Conservation (phyloP, 2,113 vertebrate species). For the Psittacus erithacus region DNA sequence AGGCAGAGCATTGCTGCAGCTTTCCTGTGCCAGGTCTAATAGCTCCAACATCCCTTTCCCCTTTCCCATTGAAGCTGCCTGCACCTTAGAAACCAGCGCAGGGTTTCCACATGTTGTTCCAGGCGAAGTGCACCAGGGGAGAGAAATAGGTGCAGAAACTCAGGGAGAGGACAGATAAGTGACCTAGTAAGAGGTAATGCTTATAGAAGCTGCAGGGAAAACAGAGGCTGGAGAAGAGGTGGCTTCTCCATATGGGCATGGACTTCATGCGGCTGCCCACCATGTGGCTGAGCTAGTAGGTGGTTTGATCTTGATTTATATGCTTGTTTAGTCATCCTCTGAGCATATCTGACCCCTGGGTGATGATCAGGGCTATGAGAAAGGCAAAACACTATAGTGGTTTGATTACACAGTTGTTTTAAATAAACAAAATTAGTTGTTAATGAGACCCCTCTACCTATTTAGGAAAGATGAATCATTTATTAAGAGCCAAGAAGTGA, state of each 20-base stretch:
- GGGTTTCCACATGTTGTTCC: background rate
- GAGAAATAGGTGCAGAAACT: background rate
- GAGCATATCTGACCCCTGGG: background rate
- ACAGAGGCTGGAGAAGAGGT: background rate
- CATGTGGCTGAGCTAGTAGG: background rate
- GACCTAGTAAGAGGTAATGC: background rate
- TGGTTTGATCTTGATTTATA: background rate
- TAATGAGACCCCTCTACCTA: slow-evolving; percentile 71
- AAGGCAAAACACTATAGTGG: slow-evolving; percentile 36
- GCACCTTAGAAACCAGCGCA: background rate
- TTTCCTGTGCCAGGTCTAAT: background rate
- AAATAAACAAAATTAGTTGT: slow-evolving; percentile 73
- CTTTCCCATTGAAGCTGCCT: background rate
- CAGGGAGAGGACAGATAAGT: background rate
- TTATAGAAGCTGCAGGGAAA: background rate
- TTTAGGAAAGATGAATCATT: slow-evolving; percentile 71
- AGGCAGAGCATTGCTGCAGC: background rate
- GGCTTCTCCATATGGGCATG: accelerated
- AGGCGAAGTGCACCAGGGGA: background rate
- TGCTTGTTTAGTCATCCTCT: background rate
- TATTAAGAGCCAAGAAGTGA: slow-evolving; percentile 45
- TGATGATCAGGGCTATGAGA: background rate
- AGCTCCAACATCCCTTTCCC: background rate
- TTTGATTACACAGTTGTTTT: slow-evolving; percentile 71
- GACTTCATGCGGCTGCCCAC: background rate